Base-by-base conservation (phyloP, 2,113 vertebrate genomes). In the Perca flavescens region DNA sequence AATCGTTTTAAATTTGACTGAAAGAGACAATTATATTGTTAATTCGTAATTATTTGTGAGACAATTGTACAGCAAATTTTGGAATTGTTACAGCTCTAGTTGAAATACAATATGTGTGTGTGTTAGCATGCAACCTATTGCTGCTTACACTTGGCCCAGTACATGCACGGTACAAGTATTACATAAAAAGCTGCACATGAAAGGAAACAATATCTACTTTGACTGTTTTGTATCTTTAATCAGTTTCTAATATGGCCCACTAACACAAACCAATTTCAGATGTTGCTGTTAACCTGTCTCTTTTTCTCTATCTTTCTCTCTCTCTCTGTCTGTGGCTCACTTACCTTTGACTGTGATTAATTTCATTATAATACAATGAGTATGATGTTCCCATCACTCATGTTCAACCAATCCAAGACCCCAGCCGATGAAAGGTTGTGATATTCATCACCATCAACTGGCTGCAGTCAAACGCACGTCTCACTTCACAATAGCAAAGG, bases 321-420 rank as follows among this genome's bases (percentile, higher is more conserved):
- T 46, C 28, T 69, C 62, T 36, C 13, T 83, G 22, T 76, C 72
- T 16, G 0, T 47, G 0, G 52, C 86, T 89, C 80, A 77, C 66
- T 69, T 68, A 62, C 76, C 72, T 64, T 16, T 16, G 79, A 71
- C 87, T 79, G 73, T 86, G 82, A 92, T 93, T 87, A 91, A 91
- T 91, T 74, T 83, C 86, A 88, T 92, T 89, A 86, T 74, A 85
- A 89, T 79, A 83, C 80, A 90, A 92, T 78, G 78, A 91, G 54
- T 56, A 65, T 74, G 73, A 86, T 79, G 82, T 90, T 89, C 80
- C 83, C 91, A 90, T 92, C 92, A 75, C 47, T 57, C 91, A 85
- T 46, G 53, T 86, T 82, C 85, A 67, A 81, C 70, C 82, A 17
- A 74, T 76, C 52, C 64, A 36, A 66, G 84, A 81, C 70, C 70